Evolutionary conservation across 35 echinoderm and acorn worm species (phyloP).

Genomic region (Patiria miniata): DNA sequence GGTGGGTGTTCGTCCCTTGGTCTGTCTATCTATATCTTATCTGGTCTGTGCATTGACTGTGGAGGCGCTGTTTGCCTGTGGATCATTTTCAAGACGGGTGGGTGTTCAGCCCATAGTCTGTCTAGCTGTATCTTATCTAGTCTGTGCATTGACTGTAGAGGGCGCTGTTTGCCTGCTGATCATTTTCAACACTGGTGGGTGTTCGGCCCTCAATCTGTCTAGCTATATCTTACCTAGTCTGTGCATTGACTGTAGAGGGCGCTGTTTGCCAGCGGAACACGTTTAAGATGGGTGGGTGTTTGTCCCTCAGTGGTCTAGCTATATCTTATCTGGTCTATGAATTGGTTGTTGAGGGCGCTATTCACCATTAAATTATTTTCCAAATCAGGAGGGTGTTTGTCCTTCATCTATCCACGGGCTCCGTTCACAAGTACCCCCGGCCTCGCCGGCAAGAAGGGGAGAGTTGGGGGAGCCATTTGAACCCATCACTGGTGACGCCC

Average conservation of each 20-base stretch:
- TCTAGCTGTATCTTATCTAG: neutral
- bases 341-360: neutral
- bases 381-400: neutral
- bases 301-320: neutral
- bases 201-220: neutral
- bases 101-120: neutral
- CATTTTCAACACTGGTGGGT: neutral
- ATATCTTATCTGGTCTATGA: neutral
- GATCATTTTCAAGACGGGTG: constrained; percentile 85
- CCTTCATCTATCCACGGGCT: neutral
- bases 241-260: neutral
- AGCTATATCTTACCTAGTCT: neutral
- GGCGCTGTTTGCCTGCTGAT: neutral
- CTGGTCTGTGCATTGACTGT: neutral
- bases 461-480: neutral
- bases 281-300: neutral
- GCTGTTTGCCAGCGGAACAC: neutral
- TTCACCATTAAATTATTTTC: neutral
- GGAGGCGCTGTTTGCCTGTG: constrained; percentile 61
- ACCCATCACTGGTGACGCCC: too few species aligned
- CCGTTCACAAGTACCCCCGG: too few species aligned
- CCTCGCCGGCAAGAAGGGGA: too few species aligned
- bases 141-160: neutral
- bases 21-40: neutral
- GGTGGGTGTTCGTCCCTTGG: constrained; percentile 29